Conservation (phyloP, 2,113 vertebrate species). For the Xiphophorus couchianus region DNA sequence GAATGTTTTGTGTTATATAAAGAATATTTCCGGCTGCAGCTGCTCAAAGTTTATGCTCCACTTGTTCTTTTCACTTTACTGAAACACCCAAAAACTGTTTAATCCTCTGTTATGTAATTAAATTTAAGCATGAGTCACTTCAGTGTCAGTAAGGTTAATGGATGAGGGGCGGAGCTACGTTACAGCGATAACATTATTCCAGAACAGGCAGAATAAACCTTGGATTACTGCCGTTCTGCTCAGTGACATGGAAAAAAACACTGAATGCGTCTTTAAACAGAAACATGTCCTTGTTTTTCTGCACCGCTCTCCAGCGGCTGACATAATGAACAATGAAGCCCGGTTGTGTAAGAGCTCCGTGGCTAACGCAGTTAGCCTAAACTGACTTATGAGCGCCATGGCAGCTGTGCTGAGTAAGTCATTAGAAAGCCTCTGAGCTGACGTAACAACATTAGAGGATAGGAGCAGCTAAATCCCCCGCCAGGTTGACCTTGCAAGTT, state of each 20-base stretch:
- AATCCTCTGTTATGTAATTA: background rate
- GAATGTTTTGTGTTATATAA: too few relatives aligned
- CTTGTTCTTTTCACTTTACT: too few relatives aligned
- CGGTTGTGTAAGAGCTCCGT: constrained; percentile 5
- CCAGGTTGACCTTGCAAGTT: constrained; percentile 36
- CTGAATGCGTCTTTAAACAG: constrained; percentile 4
- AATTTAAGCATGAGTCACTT: background rate
- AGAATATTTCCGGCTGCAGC: too few relatives aligned
- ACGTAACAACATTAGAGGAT: constrained; percentile 48
- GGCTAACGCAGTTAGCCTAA: background rate
- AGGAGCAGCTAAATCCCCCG: constrained; percentile 27
- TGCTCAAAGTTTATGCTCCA: too few relatives aligned
- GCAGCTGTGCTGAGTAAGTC: constrained; percentile 31
- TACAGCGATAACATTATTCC: background rate
- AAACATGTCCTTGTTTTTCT: background rate
- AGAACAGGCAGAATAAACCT: background rate
- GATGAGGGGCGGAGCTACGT: background rate
- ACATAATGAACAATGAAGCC: constrained; percentile 22
- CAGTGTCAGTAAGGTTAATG: too few relatives aligned
- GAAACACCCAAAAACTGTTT: background rate
- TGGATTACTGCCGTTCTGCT: background rate
- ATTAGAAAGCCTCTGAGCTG: constrained; percentile 38
- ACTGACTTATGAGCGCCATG: constrained; percentile 8
- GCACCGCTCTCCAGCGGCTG: background rate
- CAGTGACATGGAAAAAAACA: constrained; percentile 8